phyloP scores from a whole-genome alignment of 2,797 vertebrate species.

The Coregonus ussuriensis region DNA sequence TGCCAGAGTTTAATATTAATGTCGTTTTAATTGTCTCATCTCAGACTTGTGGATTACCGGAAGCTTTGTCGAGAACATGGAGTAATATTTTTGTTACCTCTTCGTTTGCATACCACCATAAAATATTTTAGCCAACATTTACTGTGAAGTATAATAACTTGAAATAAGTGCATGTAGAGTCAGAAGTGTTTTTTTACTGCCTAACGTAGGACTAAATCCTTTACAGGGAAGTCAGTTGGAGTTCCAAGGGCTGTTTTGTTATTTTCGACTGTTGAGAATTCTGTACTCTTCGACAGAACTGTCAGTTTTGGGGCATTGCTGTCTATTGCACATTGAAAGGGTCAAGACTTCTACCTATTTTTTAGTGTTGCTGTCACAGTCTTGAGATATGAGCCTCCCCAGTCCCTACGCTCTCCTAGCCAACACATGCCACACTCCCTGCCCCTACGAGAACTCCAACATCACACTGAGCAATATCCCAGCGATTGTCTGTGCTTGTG shows the following conservation, averaged over 20 bases:
- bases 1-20: background rate
- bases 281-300: background rate
- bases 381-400: background rate
- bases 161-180: slow-evolving; percentile 21
- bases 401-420: background rate
- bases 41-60: background rate
- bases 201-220: slow-evolving; percentile 17
- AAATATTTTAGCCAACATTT: slow-evolving; percentile 24
- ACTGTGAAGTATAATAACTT: slow-evolving; percentile 11
- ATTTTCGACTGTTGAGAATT: background rate
- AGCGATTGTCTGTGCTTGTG: background rate
- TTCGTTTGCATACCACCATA: background rate
- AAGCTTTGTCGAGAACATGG: background rate
- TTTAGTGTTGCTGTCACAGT: background rate
- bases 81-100: background rate
- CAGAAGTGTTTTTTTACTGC: background rate
- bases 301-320: background rate
- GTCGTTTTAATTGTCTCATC: background rate
- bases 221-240: slow-evolving; percentile 3
- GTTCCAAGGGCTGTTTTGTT: slow-evolving; percentile 6
- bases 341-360: background rate
- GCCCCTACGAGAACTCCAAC: background rate
- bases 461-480: background rate
- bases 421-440: background rate
- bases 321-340: background rate